phyloP scores from a whole-genome alignment of 1,140 invertebrate species.

The Drosophila littoralis region DNA sequence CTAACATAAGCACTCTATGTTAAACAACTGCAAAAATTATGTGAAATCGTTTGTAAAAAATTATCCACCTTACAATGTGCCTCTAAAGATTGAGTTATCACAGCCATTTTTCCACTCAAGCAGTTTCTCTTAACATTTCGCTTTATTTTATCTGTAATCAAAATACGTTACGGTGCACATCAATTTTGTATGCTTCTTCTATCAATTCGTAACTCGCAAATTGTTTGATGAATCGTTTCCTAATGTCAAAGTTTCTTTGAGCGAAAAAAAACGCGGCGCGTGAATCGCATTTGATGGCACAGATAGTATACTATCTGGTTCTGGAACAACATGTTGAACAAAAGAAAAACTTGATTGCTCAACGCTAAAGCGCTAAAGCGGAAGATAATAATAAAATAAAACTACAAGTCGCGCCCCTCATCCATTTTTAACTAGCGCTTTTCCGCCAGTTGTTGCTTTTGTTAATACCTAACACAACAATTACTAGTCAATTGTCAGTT shows the following conservation, averaged over 20 bases:
- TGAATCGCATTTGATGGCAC: slow-evolving; percentile 42
- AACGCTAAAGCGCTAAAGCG: background rate
- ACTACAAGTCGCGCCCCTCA: slow-evolving; percentile 9
- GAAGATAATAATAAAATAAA: background rate
- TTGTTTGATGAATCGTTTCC: slow-evolving; percentile 57
- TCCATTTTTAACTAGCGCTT: background rate
- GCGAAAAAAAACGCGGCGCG: slow-evolving; percentile 40
- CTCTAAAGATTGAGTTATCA: background rate
- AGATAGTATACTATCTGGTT: slow-evolving; percentile 1
- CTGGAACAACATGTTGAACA: background rate
- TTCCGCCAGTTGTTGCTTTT: background rate
- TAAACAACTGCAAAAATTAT: no score
- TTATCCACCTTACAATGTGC: background rate
- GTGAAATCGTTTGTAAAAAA: background rate
- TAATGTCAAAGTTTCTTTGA: slow-evolving; percentile 45
- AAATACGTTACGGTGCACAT: slow-evolving; percentile 16
- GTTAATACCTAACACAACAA: slow-evolving; percentile 1
- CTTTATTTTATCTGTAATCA: slow-evolving; percentile 5
- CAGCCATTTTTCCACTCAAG: slow-evolving; percentile 1
- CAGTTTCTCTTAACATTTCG: slow-evolving; percentile 6
- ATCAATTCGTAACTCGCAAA: slow-evolving; percentile 12
- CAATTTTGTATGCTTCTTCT: slow-evolving; percentile 13
- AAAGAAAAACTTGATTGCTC: slow-evolving; percentile 4
- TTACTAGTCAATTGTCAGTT: slow-evolving; percentile 6
- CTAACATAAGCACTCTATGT: no score